phyloP scores from a whole-genome alignment of 1,140 invertebrate species.

The Solenopsis fugax region DNA sequence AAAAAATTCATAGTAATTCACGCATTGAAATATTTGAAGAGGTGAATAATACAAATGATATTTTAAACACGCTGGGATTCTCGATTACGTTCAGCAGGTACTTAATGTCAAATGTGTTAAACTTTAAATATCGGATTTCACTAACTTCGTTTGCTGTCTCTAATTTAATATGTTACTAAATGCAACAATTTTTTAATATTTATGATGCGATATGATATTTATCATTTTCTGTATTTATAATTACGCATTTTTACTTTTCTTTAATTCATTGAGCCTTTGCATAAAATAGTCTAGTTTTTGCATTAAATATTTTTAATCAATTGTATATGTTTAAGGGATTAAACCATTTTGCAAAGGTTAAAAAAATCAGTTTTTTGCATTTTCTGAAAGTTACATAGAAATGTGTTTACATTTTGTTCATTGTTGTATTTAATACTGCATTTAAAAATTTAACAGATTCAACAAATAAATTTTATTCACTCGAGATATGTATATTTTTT shows the following conservation, averaged over 20 bases:
- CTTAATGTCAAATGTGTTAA: slow-evolving; percentile 4
- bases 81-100: slow-evolving; percentile 29
- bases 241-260: background rate
- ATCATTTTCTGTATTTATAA: background rate
- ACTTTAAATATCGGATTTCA: background rate
- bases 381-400: background rate
- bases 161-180: background rate
- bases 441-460: background rate
- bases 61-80: slow-evolving; percentile 4
- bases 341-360: background rate
- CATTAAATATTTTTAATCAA: slow-evolving; percentile 7
- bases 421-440: background rate
- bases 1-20: background rate
- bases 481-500: background rate
- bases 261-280: background rate
- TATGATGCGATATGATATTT: background rate
- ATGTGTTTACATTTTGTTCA: background rate
- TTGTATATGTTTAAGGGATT: slow-evolving; percentile 6
- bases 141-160: background rate
- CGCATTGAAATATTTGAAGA: slow-evolving; percentile 24
- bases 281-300: background rate
- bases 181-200: background rate
- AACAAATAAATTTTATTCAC: background rate
- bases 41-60: background rate
- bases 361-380: background rate